Evolutionary conservation across 2,888 invertebrate genomes (phyloP).

Genomic region (Euzophera pinguis): DNA sequence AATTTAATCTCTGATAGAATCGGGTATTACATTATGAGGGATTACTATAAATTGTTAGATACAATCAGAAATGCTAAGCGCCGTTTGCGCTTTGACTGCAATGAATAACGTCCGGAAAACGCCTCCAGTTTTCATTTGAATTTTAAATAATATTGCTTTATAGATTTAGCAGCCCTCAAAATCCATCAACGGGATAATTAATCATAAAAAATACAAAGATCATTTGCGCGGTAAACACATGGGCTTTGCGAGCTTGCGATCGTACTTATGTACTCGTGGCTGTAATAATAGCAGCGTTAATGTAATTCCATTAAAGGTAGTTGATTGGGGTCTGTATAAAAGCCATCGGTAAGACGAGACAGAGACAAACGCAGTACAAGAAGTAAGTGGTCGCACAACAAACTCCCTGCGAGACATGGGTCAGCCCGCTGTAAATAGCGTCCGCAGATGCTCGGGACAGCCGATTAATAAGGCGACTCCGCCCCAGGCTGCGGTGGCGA

Average conservation of each 20-base stretch:
- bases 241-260: not conserved
- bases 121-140: conserved; percentile 29
- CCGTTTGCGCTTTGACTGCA: conserved; percentile 17
- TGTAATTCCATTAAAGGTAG: conserved; percentile 14
- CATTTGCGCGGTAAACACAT: conserved; percentile 4
- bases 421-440: conserved; percentile 61
- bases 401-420: conserved; percentile 57
- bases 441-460: conserved; percentile 75
- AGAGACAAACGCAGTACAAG: conserved; percentile 45
- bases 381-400: conserved; percentile 48
- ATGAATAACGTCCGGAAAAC: conserved; percentile 32
- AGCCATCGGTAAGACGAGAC: conserved; percentile 27
- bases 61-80: conserved; percentile 1
- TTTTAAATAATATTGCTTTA: conserved; percentile 27
- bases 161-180: conserved; percentile 4
- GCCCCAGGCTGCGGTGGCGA: conserved; percentile 49
- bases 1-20: conserved; percentile 1
- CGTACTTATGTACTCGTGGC: not conserved
- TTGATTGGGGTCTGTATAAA: conserved; percentile 27
- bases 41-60: conserved; percentile 2
- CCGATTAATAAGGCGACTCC: conserved; percentile 74
- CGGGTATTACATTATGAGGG: not conserved
- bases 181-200: conserved; percentile 8
- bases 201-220: conserved; percentile 2
- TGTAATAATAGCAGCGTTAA: not conserved